Evolutionary conservation across 2,113 vertebrate genomes (phyloP).

Genomic region (Carettochelys insculpta): DNA sequence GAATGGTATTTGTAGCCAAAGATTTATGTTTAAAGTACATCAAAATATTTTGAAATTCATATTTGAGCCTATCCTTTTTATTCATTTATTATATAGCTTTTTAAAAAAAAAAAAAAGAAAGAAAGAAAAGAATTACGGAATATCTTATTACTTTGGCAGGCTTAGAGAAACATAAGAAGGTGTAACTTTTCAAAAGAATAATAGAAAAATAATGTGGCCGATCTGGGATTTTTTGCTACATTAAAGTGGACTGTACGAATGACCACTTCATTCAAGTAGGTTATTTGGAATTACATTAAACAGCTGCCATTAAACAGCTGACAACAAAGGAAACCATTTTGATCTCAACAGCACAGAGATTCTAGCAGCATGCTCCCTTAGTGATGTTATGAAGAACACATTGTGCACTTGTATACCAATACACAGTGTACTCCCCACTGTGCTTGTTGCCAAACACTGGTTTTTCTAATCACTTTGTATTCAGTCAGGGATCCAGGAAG

Average conservation of each 20-base stretch:
- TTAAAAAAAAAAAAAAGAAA: too few relatives aligned
- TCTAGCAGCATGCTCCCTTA: conserved; percentile 61
- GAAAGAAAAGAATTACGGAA: background rate
- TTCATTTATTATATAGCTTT: background rate
- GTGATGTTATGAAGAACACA: conserved; percentile 71
- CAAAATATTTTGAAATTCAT: background rate
- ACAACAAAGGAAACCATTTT: conserved; percentile 73
- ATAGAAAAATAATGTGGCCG: conserved; percentile 26
- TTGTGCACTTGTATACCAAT: conserved; percentile 74
- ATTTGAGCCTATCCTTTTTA: background rate
- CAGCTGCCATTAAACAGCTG: conserved; percentile 81
- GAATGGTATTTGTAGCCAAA: background rate
- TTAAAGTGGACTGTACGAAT: conserved; percentile 76
- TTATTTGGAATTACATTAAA: conserved; percentile 81
- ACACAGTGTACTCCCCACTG: conserved; percentile 70
- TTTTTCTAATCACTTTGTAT: conserved; percentile 78
- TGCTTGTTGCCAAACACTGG: conserved; percentile 82
- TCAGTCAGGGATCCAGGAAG: conserved; percentile 76
- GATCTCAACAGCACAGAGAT: conserved; percentile 66
- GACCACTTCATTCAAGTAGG: conserved; percentile 79
- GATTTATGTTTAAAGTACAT: background rate
- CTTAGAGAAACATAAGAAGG: background rate
- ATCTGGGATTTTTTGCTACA: conserved; percentile 55
- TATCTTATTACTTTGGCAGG: background rate
- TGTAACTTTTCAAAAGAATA: conserved; percentile 48